Evolutionary conservation across 1,140 invertebrate species (phyloP).

Genomic region (Trypoxylus dichotomus): DNA sequence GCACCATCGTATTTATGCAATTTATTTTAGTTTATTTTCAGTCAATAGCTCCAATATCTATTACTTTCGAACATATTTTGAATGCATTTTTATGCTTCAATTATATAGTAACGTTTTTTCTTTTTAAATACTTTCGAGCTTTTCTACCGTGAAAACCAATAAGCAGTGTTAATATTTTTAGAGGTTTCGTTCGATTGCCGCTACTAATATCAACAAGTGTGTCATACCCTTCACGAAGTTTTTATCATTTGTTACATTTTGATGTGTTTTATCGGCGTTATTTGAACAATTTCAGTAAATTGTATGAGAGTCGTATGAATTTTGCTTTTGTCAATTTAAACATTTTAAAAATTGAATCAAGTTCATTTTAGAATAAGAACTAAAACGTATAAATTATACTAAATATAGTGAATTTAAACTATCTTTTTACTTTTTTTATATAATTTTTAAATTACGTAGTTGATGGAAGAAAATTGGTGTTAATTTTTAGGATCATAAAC

Average conservation of each 20-base stretch:
- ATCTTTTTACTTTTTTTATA: too few relatives aligned
- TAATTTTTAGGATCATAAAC: too few relatives aligned
- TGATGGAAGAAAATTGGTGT: too few relatives aligned
- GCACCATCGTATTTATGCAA: not conserved
- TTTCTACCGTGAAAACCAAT: not conserved
- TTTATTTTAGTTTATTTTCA: not conserved
- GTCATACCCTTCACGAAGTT: not conserved
- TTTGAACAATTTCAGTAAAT: not conserved
- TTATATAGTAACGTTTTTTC: not conserved
- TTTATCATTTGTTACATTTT: not conserved
- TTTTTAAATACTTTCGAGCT: not conserved
- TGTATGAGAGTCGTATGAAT: not conserved
- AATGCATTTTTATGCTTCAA: not conserved
- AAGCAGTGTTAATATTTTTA: not conserved
- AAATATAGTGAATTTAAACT: too few relatives aligned
- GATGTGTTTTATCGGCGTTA: not conserved
- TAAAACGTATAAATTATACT: too few relatives aligned
- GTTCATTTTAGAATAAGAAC: too few relatives aligned
- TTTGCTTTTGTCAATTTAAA: not conserved
- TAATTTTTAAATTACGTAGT: too few relatives aligned
- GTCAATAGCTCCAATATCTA: too few relatives aligned
- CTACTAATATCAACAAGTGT: slow-evolving; percentile 8
- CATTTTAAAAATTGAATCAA: not conserved
- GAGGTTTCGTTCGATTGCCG: not conserved
- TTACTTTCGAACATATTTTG: not conserved